Evolutionary conservation across 2,888 invertebrate species (phyloP).

Genomic region (Congeria kusceri): DNA sequence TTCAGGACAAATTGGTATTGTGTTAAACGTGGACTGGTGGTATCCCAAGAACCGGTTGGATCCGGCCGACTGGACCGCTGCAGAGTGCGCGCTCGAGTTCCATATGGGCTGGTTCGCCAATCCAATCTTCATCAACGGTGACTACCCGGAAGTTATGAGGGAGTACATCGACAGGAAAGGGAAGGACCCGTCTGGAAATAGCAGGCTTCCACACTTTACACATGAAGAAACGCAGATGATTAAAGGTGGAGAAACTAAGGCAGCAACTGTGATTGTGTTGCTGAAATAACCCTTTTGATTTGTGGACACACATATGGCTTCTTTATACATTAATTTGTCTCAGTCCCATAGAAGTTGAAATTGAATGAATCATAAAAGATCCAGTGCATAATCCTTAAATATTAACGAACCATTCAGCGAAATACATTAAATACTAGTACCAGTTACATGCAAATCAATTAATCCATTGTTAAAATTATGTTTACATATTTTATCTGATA

Average conservation of each 20-base stretch:
- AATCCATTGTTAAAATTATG: no score
- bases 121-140: slow-evolving; percentile 82
- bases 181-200: slow-evolving; percentile 32
- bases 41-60: slow-evolving; percentile 60
- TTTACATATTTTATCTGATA: no score
- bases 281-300: no score
- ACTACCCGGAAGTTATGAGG: slow-evolving; percentile 85
- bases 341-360: no score
- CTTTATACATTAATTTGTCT: no score
- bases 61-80: slow-evolving; percentile 64
- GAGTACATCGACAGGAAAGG: slow-evolving; percentile 46
- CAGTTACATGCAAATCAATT: no score
- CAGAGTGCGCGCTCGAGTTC: slow-evolving; percentile 69
- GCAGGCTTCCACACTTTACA: slow-evolving; percentile 57
- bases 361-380: no score
- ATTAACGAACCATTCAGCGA: no score
- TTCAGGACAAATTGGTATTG: slow-evolving; percentile 69
- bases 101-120: slow-evolving; percentile 79
- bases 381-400: no score
- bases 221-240: slow-evolving; percentile 42
- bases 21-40: slow-evolving; percentile 66
- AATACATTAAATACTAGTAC: no score
- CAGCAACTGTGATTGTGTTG: not conserved
- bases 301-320: no score
- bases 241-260: slow-evolving; percentile 34